Percentiles rank a stretch among this genome's conserved stretches.
phyloP scores from a whole-genome alignment of 2,888 invertebrate species.

The Oxycera nigricornis region DNA sequence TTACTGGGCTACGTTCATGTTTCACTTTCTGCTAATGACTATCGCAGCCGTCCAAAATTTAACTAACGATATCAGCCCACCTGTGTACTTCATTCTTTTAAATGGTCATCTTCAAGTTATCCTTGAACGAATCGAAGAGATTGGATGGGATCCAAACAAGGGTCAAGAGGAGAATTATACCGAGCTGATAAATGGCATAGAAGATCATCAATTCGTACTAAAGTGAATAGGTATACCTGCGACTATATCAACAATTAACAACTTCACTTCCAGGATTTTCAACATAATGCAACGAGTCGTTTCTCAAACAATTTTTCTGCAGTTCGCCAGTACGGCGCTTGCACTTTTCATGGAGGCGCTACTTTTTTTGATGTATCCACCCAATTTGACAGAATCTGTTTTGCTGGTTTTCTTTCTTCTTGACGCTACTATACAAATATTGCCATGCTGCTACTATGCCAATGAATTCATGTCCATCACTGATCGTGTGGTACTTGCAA shows the following conservation, averaged over 20 bases:
- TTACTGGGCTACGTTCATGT: slow-evolving; percentile 5
- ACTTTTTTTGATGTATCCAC: not conserved
- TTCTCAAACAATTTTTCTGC: not conserved
- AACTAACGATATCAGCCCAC: slow-evolving; percentile 5
- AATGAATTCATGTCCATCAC: slow-evolving; percentile 15
- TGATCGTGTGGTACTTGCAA: slow-evolving; percentile 8
- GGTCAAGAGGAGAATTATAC: slow-evolving; percentile 1
- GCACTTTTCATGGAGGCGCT: not conserved
- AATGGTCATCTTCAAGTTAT: slow-evolving; percentile 5
- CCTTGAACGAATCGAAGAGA: not conserved
- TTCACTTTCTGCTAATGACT: not conserved
- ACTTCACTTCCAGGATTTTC: slow-evolving; percentile 2
- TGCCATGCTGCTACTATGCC: slow-evolving; percentile 36
- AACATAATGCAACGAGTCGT: not conserved
- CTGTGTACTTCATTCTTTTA: not conserved
- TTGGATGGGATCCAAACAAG: not conserved
- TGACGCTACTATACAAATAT: not conserved
- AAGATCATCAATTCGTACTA: not conserved
- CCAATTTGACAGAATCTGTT: not conserved
- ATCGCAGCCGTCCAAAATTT: not conserved
- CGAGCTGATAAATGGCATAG: not conserved
- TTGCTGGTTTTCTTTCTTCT: not conserved
- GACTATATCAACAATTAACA: not conserved
- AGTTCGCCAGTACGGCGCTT: not conserved
- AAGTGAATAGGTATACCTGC: not conserved